phyloP scores from a whole-genome alignment of 2,113 vertebrate genomes.

The Solenodon paradoxus region DNA sequence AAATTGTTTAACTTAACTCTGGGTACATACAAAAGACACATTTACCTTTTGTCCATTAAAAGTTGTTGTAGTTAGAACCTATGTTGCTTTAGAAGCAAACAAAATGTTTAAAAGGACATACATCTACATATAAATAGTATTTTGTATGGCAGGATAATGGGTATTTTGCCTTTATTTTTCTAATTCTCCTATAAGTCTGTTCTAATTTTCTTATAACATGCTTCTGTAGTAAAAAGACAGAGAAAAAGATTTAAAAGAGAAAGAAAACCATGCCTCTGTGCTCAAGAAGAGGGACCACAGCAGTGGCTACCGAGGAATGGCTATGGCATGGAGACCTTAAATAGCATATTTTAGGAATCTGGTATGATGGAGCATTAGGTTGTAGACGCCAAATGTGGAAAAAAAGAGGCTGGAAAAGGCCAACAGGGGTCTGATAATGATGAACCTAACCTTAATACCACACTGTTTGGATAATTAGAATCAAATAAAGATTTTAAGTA shows the following conservation, averaged over 20 bases:
- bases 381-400: neutral
- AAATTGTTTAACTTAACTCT: neutral
- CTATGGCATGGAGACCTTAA: neutral
- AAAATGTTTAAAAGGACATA: neutral
- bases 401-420: neutral
- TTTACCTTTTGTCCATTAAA: slow-evolving; percentile 14
- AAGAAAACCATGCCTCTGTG: neutral
- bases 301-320: neutral
- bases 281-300: neutral
- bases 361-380: neutral
- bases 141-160: neutral
- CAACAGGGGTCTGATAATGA: neutral
- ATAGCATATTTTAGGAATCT: neutral
- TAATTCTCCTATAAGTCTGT: neutral
- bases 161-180: neutral
- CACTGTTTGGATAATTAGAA: neutral
- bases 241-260: slow-evolving; percentile 12
- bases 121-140: neutral
- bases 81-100: slow-evolving; percentile 16
- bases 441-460: slow-evolving; percentile 2
- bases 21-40: neutral
- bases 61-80: neutral
- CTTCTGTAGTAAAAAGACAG: slow-evolving; percentile 13
- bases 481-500: neutral
- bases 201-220: neutral